Evolutionary conservation across 2,113 vertebrate genomes (phyloP).

Genomic region (Rousettus leschenaultii): DNA sequence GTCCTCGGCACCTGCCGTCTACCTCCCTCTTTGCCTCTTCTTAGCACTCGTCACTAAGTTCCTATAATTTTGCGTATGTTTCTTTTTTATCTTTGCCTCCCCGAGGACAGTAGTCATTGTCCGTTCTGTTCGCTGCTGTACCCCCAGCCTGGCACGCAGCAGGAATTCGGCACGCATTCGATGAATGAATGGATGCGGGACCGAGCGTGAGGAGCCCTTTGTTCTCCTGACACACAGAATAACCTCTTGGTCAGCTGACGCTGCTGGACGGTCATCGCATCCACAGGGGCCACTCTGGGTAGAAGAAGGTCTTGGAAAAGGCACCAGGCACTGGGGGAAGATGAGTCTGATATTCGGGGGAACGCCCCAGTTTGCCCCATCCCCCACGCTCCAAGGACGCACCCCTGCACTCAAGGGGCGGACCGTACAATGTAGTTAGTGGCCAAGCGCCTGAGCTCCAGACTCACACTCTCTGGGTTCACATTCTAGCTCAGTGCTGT

Average conservation of each 20-base stretch:
- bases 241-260: not conserved
- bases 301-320: not conserved
- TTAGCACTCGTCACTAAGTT: not conserved
- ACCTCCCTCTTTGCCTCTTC: not conserved
- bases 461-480: not conserved
- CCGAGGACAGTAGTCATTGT: not conserved
- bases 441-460: too few relatives aligned
- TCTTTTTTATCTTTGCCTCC: not conserved
- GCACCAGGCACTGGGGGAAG: not conserved
- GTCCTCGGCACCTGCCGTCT: accelerated
- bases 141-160: not conserved
- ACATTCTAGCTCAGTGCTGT: not conserved
- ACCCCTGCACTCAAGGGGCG: not conserved
- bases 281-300: not conserved
- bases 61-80: not conserved
- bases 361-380: not conserved
- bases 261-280: not conserved
- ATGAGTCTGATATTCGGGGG: not conserved
- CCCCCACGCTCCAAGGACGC: not conserved
- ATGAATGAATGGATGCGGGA: not conserved
- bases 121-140: not conserved
- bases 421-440: accelerated
- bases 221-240: not conserved
- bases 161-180: not conserved
- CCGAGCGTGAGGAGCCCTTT: not conserved